Percentiles rank a stretch among this genome's conserved stretches.
Evolutionary conservation across 2,888 invertebrate species (phyloP).

Genomic region (Apeira syringaria): DNA sequence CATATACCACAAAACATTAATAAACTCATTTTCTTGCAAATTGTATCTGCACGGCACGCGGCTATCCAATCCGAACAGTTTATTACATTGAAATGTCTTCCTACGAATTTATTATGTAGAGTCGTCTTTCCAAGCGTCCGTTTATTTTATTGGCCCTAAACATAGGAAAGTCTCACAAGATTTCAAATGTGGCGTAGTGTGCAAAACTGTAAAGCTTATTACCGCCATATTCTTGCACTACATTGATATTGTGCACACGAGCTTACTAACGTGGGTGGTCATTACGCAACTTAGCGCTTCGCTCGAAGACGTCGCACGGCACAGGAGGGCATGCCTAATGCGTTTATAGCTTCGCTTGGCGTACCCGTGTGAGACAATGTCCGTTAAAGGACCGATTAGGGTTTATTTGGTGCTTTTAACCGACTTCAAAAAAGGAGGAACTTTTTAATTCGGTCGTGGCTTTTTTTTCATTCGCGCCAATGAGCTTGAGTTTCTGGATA

Average conservation of each 20-base stretch:
- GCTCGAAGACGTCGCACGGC: too few species aligned
- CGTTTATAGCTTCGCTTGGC: constrained; percentile 11
- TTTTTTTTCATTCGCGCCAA: too few species aligned
- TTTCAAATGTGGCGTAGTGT: background rate
- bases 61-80: background rate
- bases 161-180: background rate
- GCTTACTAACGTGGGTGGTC: constrained; percentile 31
- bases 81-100: background rate
- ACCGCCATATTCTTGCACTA: background rate
- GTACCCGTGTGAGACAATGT: background rate
- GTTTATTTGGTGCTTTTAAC: background rate
- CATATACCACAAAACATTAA: too few species aligned
- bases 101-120: background rate
- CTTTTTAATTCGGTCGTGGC: too few species aligned
- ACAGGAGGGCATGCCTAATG: constrained; percentile 5
- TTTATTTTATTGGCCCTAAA: background rate
- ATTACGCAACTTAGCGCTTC: constrained; percentile 24
- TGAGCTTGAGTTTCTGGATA: too few species aligned
- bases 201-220: background rate
- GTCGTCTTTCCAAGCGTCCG: background rate
- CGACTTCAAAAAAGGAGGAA: too few species aligned
- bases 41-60: background rate
- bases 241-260: constrained; percentile 13
- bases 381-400: background rate
- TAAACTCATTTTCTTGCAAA: background rate